Conservation (phyloP, 2,113 vertebrate species). For the Mus pahari region DNA sequence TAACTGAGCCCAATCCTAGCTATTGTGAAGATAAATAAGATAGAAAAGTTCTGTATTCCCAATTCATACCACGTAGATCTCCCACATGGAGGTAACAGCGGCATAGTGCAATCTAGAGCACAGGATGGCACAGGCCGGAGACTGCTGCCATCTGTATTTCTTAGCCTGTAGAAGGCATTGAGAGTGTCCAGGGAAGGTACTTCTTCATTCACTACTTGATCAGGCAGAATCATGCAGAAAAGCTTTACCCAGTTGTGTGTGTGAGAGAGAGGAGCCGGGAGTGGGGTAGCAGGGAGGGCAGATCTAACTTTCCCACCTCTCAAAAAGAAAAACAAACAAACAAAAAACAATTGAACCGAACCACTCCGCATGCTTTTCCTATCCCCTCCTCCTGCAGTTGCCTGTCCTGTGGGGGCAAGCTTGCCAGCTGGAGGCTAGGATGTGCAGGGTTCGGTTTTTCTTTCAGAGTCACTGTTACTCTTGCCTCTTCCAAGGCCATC, state of each 20-base stretch:
- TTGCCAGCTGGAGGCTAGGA: accelerated
- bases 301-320: too few species aligned
- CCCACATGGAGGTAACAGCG: accelerated
- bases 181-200: accelerated
- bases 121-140: neutral
- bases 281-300: too few species aligned
- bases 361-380: too few species aligned
- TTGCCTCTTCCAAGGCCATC: neutral
- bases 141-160: neutral
- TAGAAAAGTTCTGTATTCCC: too few species aligned
- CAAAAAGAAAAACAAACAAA: too few species aligned
- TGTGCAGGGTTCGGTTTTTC: accelerated
- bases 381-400: accelerated
- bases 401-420: neutral
- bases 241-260: neutral
- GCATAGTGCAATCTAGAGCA: neutral
- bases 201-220: neutral
- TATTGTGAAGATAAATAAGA: too few species aligned
- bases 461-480: too few species aligned
- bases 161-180: neutral
- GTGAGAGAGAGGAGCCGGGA: too few species aligned
- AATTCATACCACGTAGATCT: neutral
- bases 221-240: neutral
- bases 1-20: neutral
- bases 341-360: too few species aligned